Percentiles rank a stretch among this genome's conserved stretches.
Evolutionary conservation across 2,113 vertebrate genomes (phyloP).

Genomic region (Silurus asotus): DNA sequence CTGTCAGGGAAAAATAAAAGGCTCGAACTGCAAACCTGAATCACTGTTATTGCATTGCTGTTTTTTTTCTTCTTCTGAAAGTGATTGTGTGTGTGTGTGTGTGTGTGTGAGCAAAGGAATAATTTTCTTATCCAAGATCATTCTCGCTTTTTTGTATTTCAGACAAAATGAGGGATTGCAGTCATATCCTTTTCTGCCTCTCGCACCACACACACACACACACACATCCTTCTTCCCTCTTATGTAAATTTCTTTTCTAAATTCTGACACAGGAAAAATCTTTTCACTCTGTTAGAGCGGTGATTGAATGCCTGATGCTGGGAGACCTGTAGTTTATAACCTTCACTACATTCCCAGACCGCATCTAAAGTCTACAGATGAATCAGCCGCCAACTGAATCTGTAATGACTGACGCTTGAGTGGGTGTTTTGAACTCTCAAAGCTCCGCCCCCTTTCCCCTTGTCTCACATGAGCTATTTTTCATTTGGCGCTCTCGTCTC

Average conservation of each 20-base stretch:
- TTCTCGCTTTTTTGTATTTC: background rate
- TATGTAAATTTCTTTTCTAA: background rate
- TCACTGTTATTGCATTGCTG: constrained; percentile 50
- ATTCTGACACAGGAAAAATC: background rate
- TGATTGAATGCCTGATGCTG: background rate
- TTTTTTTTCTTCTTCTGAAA: constrained; percentile 17
- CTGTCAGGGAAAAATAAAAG: constrained; percentile 63
- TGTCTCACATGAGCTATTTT: background rate
- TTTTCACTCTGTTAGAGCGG: too few relatives aligned
- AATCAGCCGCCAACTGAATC: background rate
- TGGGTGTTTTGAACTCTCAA: background rate
- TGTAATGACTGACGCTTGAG: background rate
- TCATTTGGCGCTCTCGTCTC: background rate
- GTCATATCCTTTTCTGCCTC: background rate
- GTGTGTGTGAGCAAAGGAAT: constrained; percentile 26
- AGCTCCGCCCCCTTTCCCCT: background rate
- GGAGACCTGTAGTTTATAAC: background rate
- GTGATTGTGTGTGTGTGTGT: constrained; percentile 16
- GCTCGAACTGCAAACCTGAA: constrained; percentile 56
- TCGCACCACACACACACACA: background rate
- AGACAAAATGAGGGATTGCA: background rate
- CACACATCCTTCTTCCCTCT: background rate
- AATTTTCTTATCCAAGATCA: constrained; percentile 50
- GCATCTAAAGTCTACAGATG: background rate
- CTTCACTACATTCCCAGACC: background rate